These are phyloP conservation scores for Coregonus sp. DNA, from an alignment of 2,797 vertebrate genomes.

Conservation along the genomic window DNA sequence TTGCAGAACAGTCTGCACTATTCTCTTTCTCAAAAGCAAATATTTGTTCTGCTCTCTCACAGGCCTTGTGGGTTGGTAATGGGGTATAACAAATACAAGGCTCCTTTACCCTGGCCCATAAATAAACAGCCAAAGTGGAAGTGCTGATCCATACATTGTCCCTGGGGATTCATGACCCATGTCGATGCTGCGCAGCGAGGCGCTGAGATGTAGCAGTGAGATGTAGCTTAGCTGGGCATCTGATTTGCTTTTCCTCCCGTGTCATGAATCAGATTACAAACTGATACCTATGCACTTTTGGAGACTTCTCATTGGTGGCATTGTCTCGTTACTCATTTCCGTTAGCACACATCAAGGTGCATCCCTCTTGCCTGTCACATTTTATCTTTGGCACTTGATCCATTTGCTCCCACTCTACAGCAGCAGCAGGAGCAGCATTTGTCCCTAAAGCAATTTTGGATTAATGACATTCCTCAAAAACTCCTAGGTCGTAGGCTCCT, in stretches of 20 bases:
- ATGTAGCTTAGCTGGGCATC: conserved; percentile 13
- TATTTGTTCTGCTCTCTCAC: conserved; percentile 41
- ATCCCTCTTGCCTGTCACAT: not conserved
- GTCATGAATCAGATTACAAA: conserved; percentile 25
- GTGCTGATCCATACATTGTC: conserved; percentile 31
- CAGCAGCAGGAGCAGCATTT: not conserved
- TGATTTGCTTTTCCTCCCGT: conserved; percentile 20
- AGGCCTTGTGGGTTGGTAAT: not conserved
- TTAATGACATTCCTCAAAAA: not conserved
- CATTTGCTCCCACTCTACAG: not conserved
- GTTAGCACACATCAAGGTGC: not conserved
- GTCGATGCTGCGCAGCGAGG: not conserved
- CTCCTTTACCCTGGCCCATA: conserved; percentile 24
- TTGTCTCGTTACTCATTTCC: conserved; percentile 8
- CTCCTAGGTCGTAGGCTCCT: not conserved
- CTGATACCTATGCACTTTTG: conserved; percentile 17
- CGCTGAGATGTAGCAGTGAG: conserved; percentile 1
- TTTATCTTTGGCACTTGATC: not conserved
- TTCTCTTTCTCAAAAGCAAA: conserved; percentile 29
- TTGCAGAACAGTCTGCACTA: conserved; percentile 25
- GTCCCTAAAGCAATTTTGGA: not conserved
- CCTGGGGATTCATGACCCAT: conserved; percentile 14
- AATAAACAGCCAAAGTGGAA: conserved; percentile 40
- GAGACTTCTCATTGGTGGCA: not conserved
- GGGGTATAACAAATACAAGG: conserved; percentile 23